Conservation (phyloP, 2,797 vertebrate genomes). For the Xiphophorus birchmanni region DNA sequence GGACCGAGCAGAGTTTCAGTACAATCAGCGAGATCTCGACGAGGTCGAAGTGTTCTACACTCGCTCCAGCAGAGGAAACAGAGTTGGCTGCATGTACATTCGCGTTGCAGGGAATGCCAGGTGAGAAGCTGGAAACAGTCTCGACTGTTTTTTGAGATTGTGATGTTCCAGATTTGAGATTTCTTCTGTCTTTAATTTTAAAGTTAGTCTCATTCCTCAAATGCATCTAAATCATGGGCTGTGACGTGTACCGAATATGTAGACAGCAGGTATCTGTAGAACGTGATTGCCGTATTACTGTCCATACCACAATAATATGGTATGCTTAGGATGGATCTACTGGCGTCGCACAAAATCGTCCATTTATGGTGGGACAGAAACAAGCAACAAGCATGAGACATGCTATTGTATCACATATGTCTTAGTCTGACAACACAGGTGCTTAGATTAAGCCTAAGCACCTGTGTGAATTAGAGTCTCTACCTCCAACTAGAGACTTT, state of each 20-base stretch:
- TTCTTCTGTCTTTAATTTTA: conserved; percentile 1
- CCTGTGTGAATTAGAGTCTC: too few species aligned
- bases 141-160: background rate
- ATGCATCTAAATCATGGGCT: background rate
- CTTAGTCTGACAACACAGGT: background rate
- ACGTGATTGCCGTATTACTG: too few species aligned
- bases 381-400: too few species aligned
- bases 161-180: background rate
- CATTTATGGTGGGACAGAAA: background rate
- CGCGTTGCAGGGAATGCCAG: conserved; percentile 92
- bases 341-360: background rate
- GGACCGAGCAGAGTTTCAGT: conserved; percentile 95
- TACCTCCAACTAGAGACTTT: background rate
- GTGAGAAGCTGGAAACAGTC: conserved; percentile 71
- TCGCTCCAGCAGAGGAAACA: conserved; percentile 90
- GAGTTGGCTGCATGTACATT: conserved; percentile 94
- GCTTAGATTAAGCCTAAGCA: background rate
- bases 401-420: background rate
- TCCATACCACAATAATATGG: too few species aligned
- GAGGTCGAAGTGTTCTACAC: conserved; percentile 91
- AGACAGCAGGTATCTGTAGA: background rate
- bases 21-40: conserved; percentile 92
- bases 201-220: conserved; percentile 24
- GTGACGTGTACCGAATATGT: background rate
- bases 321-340: background rate